Evolutionary conservation across 2,113 vertebrate species (phyloP).

Genomic region (Nibea albiflora): DNA sequence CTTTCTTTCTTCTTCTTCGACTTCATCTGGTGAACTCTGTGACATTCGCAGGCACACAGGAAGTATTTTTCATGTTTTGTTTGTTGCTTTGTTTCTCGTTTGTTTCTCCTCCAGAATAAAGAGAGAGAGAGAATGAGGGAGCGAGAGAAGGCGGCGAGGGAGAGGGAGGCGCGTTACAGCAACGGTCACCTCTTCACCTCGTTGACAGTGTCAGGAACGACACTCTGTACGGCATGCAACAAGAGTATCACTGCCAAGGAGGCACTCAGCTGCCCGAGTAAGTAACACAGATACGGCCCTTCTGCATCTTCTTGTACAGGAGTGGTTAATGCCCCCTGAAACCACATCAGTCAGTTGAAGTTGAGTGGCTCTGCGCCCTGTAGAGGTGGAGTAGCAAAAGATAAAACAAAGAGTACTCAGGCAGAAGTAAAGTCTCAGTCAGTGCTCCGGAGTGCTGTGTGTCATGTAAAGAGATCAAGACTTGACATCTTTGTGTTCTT

Average conservation of each 20-base stretch:
- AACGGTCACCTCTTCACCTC: conserved; percentile 95
- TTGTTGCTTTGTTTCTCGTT: background rate
- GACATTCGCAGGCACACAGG: background rate
- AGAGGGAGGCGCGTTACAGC: conserved; percentile 90
- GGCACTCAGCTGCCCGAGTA: conserved; percentile 92
- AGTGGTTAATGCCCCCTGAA: too few relatives aligned
- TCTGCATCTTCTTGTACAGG: background rate
- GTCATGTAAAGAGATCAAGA: background rate
- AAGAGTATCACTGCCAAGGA: conserved; percentile 97
- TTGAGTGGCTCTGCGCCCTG: background rate
- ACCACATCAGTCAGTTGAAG: too few relatives aligned
- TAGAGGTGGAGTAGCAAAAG: background rate
- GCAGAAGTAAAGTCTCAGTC: background rate
- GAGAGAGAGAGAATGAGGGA: conserved; percentile 91
- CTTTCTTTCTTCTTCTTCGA: too few relatives aligned
- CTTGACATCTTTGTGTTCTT: background rate
- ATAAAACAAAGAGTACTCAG: background rate
- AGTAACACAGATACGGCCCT: conserved; percentile 16
- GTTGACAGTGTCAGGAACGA: conserved; percentile 92
- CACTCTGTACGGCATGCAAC: conserved; percentile 92
- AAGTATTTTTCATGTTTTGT: background rate
- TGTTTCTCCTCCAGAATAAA: conserved; percentile 83
- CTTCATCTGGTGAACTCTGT: background rate
- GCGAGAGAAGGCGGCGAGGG: conserved; percentile 87
- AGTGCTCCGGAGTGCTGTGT: background rate